Conservation (phyloP, 2,797 vertebrate species). For the Gambelia wislizenii region DNA sequence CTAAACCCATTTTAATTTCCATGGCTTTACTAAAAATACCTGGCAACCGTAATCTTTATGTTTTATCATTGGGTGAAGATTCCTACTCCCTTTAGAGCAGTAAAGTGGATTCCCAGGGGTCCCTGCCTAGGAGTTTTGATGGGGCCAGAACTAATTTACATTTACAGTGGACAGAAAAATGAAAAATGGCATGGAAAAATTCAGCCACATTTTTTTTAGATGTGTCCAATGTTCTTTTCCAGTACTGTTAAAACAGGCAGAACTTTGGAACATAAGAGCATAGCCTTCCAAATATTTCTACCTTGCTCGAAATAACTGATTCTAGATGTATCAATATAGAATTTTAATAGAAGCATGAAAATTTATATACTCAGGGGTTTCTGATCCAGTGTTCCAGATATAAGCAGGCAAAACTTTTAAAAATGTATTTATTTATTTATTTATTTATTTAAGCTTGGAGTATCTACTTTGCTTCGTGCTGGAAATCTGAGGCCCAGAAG, state of each 20-base stretch:
- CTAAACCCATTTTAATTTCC: neutral
- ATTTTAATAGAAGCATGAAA: neutral
- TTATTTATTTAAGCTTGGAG: no score
- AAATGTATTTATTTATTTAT: no score
- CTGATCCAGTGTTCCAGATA: no score
- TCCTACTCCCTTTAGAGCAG: neutral
- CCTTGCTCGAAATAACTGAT: neutral
- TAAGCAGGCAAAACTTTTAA: no score
- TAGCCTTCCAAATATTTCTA: neutral
- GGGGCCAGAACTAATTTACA: neutral
- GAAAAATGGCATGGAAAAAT: neutral
- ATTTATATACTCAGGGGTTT: neutral
- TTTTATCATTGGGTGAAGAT: neutral
- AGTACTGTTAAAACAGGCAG: constrained; percentile 24
- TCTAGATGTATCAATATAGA: neutral
- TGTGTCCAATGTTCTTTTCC: constrained; percentile 53
- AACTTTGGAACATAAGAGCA: neutral
- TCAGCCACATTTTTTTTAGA: constrained; percentile 26
- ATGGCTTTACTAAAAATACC: neutral
- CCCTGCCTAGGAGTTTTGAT: neutral
- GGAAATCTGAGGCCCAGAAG: no score
- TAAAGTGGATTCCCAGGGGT: neutral
- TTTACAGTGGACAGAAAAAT: neutral
- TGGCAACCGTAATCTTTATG: neutral
- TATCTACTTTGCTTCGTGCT: no score